Evolutionary conservation across 2,113 vertebrate species (phyloP), one percentile per base, ranked within the genome.

Genomic region (Tapirus terrestris): DNA sequence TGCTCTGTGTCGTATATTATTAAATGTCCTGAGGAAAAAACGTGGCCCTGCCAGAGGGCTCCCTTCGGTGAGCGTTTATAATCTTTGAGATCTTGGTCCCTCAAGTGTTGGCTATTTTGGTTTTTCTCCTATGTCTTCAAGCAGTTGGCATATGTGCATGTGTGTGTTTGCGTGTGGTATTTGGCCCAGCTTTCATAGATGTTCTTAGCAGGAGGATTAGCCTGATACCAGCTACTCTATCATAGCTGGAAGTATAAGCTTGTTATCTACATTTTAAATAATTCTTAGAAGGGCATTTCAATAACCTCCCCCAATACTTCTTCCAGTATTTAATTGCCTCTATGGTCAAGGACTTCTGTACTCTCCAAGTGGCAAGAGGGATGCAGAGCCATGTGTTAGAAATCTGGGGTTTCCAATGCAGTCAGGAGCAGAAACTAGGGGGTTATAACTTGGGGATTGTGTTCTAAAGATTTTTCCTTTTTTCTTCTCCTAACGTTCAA

Each of bases 281-380:
- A 63, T 60, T 82, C 14, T 88, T 84, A 80, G n/a, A 81, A 84
- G 65, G n/a, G 17, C 29, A 51, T 92, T 92, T 96, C 12, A 87
- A 10, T 43, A 88, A n/a, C 53, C 27, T 51, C 17, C 39, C 60
- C 12, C 39, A 39, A 39, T 39, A 39, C 33, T 95, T 61, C 68
- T 94, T 76, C 18, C 33, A 94, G 56, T 53, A 31, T 86, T 79
- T 91, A 83, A 63, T 84, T 94, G 67, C 20, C 12, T 56, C 58
- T 72, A 10, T 75, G 72, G 39, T 84, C 51, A 63, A 76, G 61
- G 51, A 33, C 36, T 90, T 92, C 16, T 67, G 8, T 84, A 65
- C 9, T 36, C 39, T 85, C 18, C 61, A 79, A 83, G 39, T 75
- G 43, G 29, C 16, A 39, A 70, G 51, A 60, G 45, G 65, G 72